Percentiles rank a stretch among this genome's conserved stretches.
These are phyloP conservation scores for Acanthornis magna DNA, from an alignment of 2,797 vertebrate genomes.

Conservation along the genomic window DNA sequence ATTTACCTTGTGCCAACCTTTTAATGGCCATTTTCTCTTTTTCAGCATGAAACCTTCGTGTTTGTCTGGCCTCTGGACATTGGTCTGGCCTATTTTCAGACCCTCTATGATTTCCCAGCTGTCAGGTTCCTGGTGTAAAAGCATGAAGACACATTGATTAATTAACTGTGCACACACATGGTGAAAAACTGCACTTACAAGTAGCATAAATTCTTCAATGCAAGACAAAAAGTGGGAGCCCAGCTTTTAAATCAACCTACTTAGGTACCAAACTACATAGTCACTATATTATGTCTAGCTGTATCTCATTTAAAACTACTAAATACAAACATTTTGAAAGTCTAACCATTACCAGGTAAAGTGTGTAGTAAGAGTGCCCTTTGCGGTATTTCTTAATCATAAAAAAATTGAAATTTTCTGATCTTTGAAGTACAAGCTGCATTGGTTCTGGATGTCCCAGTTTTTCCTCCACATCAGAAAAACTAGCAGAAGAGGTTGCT, in stretches of 20 bases:
- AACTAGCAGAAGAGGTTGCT: not conserved
- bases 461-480: not conserved
- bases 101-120: slow-evolving; percentile 99
- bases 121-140: slow-evolving; percentile 86
- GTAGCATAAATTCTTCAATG: not conserved
- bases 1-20: slow-evolving; percentile 98
- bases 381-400: not conserved
- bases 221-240: not conserved
- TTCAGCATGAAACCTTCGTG: slow-evolving; percentile 99
- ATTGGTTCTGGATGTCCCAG: not conserved
- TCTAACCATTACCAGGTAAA: not conserved
- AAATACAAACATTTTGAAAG: not conserved
- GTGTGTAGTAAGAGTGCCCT: not conserved
- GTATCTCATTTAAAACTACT: not conserved
- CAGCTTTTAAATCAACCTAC: not conserved
- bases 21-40: slow-evolving; percentile 99
- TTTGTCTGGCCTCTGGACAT: slow-evolving; percentile 95
- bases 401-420: not conserved
- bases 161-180: not conserved
- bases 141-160: slow-evolving; percentile 7
- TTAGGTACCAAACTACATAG: not conserved
- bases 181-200: not conserved
- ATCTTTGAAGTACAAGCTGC: not conserved
- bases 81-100: slow-evolving; percentile 96
- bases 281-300: not conserved